Percentiles rank a stretch among this genome's conserved stretches.
Evolutionary conservation across 2,888 invertebrate genomes (phyloP).

Genomic region (Unio delphinus): DNA sequence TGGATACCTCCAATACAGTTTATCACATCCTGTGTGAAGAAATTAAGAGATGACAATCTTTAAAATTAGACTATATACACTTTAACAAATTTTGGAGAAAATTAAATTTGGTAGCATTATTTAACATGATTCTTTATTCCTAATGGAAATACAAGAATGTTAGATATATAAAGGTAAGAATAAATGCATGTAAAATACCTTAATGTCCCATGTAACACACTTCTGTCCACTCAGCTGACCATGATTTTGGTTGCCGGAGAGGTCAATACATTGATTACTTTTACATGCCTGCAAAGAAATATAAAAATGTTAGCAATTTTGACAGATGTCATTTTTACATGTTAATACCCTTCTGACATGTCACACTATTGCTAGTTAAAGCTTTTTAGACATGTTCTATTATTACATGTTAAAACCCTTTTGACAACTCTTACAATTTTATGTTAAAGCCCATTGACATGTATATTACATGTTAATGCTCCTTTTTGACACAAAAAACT

Average conservation of each 20-base stretch:
- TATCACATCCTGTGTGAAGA: conserved; percentile 67
- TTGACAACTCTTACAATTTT: no score
- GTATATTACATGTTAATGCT: no score
- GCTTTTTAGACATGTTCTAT: no score
- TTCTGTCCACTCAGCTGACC: conserved; percentile 72
- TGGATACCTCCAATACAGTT: conserved; percentile 78
- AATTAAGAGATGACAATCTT: neutral
- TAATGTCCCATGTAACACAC: conserved; percentile 74
- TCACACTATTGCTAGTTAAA: no score
- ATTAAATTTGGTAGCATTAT: neutral
- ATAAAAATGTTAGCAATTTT: neutral
- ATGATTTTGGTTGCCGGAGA: conserved; percentile 74
- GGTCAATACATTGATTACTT: conserved; percentile 74
- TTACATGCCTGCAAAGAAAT: conserved; percentile 70
- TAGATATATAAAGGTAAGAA: neutral
- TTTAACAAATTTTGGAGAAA: neutral
- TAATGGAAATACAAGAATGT: neutral
- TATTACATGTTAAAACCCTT: no score
- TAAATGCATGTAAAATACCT: conserved; percentile 54
- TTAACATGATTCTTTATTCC: neutral
- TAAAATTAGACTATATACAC: neutral
- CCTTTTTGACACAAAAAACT: no score
- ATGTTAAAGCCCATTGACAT: no score
- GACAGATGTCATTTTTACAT: neutral
- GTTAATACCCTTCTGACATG: no score